Evolutionary conservation across 2,797 vertebrate species (phyloP).

Genomic region (Alcedo atthis): DNA sequence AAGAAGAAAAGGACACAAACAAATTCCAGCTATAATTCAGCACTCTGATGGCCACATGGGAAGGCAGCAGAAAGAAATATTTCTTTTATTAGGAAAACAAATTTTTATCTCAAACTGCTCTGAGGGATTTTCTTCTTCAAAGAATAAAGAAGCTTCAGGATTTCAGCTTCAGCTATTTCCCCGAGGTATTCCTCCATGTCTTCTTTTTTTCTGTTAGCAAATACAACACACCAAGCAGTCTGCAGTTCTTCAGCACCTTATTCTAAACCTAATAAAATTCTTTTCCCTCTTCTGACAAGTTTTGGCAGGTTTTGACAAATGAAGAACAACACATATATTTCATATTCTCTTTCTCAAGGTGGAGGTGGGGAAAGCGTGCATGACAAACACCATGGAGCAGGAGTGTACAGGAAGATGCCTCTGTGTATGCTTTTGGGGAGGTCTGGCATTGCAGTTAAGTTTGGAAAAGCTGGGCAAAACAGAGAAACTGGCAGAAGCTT

Average conservation of each 20-base stretch:
- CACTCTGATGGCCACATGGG: accelerated
- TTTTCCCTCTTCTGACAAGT: neutral
- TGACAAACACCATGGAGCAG: neutral
- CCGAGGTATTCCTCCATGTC: neutral
- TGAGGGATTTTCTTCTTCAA: accelerated
- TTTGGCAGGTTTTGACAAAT: neutral
- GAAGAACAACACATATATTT: neutral
- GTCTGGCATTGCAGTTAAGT: neutral
- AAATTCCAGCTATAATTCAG: neutral
- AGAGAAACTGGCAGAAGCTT: neutral
- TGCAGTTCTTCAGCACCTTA: neutral
- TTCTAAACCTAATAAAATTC: neutral
- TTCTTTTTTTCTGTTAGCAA: neutral
- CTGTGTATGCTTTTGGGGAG: neutral
- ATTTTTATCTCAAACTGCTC: neutral
- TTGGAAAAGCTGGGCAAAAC: neutral
- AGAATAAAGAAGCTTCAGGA: neutral
- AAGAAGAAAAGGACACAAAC: neutral
- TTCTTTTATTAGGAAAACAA: neutral
- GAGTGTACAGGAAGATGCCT: neutral
- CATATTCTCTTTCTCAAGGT: neutral
- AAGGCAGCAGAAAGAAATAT: neutral
- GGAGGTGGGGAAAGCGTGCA: neutral
- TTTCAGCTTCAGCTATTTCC: neutral
- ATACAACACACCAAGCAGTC: neutral